Base-by-base conservation (phyloP, 2,888 invertebrate species). In the Schrankia costaestrigalis region DNA sequence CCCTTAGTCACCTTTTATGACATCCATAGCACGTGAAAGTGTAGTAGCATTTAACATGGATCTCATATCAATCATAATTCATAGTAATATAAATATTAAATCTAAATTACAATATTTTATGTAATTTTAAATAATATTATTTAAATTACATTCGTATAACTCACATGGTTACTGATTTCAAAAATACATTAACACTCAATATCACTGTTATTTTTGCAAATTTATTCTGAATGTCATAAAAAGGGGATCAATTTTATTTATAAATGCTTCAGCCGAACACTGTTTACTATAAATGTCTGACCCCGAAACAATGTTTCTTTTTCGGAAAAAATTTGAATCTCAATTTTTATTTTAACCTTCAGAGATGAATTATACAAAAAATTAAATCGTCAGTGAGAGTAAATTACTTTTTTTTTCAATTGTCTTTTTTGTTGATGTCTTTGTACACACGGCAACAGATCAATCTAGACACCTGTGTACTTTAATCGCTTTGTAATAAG, bases 341-440 rank as follows among this genome's bases (percentile, higher is more conserved):
- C 70, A 71, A 67, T 63, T 43, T 49, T 44, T 30, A 31, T 39
- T 53, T 46, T 38, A 58, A 60, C 70, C 70, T 73, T 71, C 54
- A 30, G 32, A 51, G 35, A 21, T 26, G 32, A 15, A 32, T 37
- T 47, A 42, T 27, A 30, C 55, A 41, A 50, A 29, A 54, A 50
- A 56, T 56, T 48, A 54, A 64, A 47, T 42, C 45, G 35, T 26
- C 36, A 36, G 32, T 31, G 38, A 12, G 19, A 34, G 11, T 22
- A 31, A 31, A 22, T 10, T 10, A 30, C 11, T 19, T 19, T 28
- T 19, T 19, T 19, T 1, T 9, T 2, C 2, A 5, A 11, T 11
- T 2, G 5, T 9, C 8, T 11, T 6, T 12, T 7, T 5, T 7
- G 12, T 3, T 8, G 5, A 24, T 11, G 12, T 11, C 2, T 6